Evolutionary conservation across 2,888 invertebrate species (phyloP).

Genomic region (Ctena decussata): DNA sequence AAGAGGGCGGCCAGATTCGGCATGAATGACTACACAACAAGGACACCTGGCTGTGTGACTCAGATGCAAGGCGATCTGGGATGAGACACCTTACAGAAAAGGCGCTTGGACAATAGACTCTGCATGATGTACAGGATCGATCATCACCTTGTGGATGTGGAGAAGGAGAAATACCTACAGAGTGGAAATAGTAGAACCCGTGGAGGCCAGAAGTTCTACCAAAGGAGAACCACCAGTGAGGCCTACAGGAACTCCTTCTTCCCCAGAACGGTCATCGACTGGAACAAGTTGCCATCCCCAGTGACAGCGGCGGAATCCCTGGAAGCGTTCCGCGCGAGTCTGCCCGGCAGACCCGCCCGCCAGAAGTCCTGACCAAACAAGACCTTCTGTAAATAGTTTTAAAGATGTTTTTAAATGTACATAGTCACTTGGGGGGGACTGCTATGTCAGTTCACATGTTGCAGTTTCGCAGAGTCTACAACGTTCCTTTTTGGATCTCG

Average conservation of each 20-base stretch:
- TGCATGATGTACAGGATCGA: background rate
- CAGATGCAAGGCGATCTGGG: background rate
- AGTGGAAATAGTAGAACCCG: background rate
- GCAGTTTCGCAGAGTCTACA: too few species aligned
- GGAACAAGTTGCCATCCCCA: background rate
- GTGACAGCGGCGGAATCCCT: background rate
- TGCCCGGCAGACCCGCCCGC: too few species aligned
- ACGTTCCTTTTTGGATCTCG: too few species aligned
- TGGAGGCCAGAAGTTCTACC: background rate
- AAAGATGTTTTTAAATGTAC: too few species aligned
- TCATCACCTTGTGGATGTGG: background rate
- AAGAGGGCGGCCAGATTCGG: background rate
- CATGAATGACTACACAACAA: background rate
- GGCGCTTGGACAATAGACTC: background rate
- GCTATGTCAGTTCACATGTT: too few species aligned
- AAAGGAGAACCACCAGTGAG: background rate
- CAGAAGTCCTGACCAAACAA: too few species aligned
- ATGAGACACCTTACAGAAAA: background rate
- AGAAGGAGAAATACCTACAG: background rate
- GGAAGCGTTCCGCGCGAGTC: too few species aligned
- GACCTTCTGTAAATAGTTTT: too few species aligned
- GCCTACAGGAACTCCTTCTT: background rate
- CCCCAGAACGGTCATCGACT: background rate
- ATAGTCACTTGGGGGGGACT: too few species aligned
- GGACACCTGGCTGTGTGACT: background rate